These are phyloP conservation scores for Stenolophus ochropezus DNA, from an alignment of 2,888 invertebrate genomes.

Conservation along the genomic window DNA sequence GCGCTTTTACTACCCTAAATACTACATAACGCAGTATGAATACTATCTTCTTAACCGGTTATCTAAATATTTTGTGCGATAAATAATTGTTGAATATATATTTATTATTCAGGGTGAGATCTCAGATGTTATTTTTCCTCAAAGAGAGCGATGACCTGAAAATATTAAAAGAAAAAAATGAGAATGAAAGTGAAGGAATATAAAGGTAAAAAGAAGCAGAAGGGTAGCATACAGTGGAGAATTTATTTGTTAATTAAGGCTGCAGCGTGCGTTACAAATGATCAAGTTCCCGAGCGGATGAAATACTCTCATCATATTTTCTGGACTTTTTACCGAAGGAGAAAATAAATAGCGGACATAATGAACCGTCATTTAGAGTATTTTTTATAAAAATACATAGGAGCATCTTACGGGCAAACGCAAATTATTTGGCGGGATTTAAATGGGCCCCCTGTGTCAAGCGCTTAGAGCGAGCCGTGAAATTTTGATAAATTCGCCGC, in stretches of 20 bases:
- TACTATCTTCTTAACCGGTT: no score
- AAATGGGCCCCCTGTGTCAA: constrained; percentile 46
- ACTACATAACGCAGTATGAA: no score
- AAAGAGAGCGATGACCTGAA: no score
- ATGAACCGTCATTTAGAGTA: constrained; percentile 54
- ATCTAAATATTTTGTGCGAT: no score
- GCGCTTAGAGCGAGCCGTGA: constrained; percentile 48
- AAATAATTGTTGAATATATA: no score
- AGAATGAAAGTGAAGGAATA: background rate
- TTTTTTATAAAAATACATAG: constrained; percentile 58
- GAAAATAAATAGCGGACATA: constrained; percentile 52
- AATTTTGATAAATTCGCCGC: constrained; percentile 54
- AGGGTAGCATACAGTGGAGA: background rate
- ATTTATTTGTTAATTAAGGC: constrained; percentile 49
- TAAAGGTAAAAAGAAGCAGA: background rate
- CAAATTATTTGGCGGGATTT: constrained; percentile 53
- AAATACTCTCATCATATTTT: constrained; percentile 43
- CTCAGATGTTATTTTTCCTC: no score
- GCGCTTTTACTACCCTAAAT: no score
- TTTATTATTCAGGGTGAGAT: no score
- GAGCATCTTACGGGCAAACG: constrained; percentile 18
- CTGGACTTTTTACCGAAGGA: constrained; percentile 24
- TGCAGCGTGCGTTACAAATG: constrained; percentile 42
- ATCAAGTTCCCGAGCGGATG: constrained; percentile 16
- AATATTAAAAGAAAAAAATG: background rate